Percentiles rank a stretch among this genome's conserved stretches.
Conservation (phyloP, 2,113 vertebrate genomes). For the Dromas ardeola region DNA sequence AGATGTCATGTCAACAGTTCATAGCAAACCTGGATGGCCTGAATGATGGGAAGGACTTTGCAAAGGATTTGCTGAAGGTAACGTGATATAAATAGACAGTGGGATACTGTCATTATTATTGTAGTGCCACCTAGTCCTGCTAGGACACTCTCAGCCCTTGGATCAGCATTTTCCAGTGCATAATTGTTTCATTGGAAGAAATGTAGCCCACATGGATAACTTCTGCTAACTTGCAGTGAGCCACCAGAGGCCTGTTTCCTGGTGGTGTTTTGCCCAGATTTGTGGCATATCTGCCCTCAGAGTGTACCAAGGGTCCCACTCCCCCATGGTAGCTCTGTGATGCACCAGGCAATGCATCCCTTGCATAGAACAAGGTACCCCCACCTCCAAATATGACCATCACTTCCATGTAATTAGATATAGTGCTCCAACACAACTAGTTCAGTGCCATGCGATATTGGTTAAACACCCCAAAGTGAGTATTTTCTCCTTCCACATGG, state of each 20-base stretch:
- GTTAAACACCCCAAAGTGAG: neutral
- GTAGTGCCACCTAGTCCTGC: neutral
- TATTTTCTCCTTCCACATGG: neutral
- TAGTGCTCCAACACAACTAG: neutral
- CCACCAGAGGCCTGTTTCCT: neutral
- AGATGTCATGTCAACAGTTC: constrained; percentile 97
- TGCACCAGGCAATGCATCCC: neutral
- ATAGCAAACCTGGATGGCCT: constrained; percentile 93
- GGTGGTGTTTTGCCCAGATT: neutral
- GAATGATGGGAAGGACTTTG: constrained; percentile 91
- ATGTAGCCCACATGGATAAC: neutral
- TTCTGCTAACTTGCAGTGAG: neutral
- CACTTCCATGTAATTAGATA: neutral
- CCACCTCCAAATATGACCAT: neutral
- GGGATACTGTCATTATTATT: neutral
- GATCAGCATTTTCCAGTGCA: neutral
- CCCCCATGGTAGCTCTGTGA: neutral
- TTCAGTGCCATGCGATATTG: neutral
- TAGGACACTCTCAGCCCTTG: neutral
- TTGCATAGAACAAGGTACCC: neutral
- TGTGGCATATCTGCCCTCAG: neutral
- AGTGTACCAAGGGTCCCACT: neutral
- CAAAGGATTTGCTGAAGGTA: constrained; percentile 97
- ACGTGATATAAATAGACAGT: neutral
- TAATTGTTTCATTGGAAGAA: neutral